Base-by-base conservation (phyloP, 2,888 invertebrate species). In the Xestia xanthographa region DNA sequence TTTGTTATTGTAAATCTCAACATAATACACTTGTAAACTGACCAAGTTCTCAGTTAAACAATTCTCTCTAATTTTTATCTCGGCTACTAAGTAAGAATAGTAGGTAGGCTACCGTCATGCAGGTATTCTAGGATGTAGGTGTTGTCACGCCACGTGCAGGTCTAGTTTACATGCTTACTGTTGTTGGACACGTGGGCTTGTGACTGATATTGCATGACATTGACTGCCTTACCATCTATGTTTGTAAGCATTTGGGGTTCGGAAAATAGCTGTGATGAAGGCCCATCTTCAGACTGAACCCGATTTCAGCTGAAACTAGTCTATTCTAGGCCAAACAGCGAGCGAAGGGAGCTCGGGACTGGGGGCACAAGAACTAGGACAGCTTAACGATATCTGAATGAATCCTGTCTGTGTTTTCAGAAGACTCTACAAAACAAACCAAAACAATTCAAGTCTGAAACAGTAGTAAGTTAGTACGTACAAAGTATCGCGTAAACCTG, bases 401-500 rank as follows among this genome's bases (percentile, higher is more conserved):
- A 60, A 60, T 48, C 22, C 34, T 9, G 6, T 26, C 5, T n/a
- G 41, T 41, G 41, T 41, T 41, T 34, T 38, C 38, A 12, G 20
- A 6, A 29, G n/a, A 34, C n/a, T 26, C 1, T 9, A 48, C 12
- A 58, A 48, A 1, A 53, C 63, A 20, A 26, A 56, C 5, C 72
- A 67, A 45, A 62, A 41, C 43, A n/a, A 71, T 58, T 6, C 2
- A 34, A 58, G 41, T 53, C 5, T 0, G 20, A 45, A 53, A 34
- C 11, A 29, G 34, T 56, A n/a, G n/a, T 29, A 53, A 58, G 60
- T 58, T 56, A n/a, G 56, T 53, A 62, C 26, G 26, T 26, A 62
- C 38, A 67, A 66, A 58, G 58, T 38, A 72, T 66, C 14, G 53
- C 14, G 2, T 12, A 73, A 66, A 81, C 72, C 29, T 41, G 76